Percentiles rank a stretch among this genome's conserved stretches.
phyloP scores from a whole-genome alignment of 2,113 vertebrate genomes.

The Phrynosoma blainvillii region DNA sequence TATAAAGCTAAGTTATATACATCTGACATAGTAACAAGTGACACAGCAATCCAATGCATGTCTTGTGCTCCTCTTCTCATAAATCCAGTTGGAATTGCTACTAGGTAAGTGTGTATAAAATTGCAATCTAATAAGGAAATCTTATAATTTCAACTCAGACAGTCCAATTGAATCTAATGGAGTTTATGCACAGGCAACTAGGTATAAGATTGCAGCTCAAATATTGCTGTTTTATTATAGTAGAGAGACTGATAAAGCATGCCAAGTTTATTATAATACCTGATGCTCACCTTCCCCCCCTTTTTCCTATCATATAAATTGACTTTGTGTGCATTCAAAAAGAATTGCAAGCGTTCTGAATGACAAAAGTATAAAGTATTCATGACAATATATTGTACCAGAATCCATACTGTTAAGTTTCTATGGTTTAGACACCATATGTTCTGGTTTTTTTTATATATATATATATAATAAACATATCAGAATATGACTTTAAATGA shows the following conservation, averaged over 20 bases:
- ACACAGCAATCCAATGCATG: too few species aligned
- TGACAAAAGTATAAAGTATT: background rate
- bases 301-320: background rate
- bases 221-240: background rate
- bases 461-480: constrained; percentile 6
- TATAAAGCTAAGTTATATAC: background rate
- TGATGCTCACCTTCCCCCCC: background rate
- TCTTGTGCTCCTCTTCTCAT: too few species aligned
- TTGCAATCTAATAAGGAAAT: too few species aligned
- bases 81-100: too few species aligned
- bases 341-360: background rate
- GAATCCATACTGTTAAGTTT: background rate
- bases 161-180: background rate
- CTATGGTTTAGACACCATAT: background rate
- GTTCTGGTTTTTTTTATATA: background rate
- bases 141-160: background rate
- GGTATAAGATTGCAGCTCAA: background rate
- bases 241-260: background rate
- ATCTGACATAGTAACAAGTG: background rate
- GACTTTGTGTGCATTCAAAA: background rate
- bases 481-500: background rate
- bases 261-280: background rate
- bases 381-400: background rate
- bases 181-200: background rate
- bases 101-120: too few species aligned